phyloP scores from a whole-genome alignment of 2,797 vertebrate species.

The Macroramphosus scolopax region DNA sequence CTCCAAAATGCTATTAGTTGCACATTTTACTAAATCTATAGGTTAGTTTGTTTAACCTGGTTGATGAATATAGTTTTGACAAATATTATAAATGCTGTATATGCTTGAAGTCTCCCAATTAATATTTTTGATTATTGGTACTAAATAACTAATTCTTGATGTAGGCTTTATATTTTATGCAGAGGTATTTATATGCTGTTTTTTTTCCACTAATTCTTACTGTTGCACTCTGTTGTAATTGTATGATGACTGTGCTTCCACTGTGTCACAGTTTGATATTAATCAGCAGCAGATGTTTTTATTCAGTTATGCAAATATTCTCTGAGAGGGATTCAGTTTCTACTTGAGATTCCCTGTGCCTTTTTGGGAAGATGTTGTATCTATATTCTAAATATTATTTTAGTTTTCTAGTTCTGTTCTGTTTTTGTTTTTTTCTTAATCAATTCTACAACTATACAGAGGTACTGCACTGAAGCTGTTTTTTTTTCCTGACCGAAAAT shows the following conservation, averaged over 20 bases:
- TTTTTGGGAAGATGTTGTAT: conserved; percentile 63
- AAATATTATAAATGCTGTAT: conserved; percentile 67
- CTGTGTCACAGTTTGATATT: conserved; percentile 58
- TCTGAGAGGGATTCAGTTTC: conserved; percentile 44
- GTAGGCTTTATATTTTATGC: conserved; percentile 60
- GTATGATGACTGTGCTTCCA: conserved; percentile 60
- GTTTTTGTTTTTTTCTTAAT: conserved; percentile 36
- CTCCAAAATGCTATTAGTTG: conserved; percentile 64
- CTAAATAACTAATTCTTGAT: conserved; percentile 54
- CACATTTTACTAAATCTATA: conserved; percentile 61
- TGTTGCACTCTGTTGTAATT: conserved; percentile 65
- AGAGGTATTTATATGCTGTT: conserved; percentile 67
- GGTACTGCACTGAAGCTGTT: conserved; percentile 56
- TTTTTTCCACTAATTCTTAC: conserved; percentile 60
- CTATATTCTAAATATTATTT: conserved; percentile 41
- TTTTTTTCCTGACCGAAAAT: conserved; percentile 35
- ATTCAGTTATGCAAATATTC: conserved; percentile 75
- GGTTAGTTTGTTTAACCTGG: conserved; percentile 43
- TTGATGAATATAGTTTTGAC: conserved; percentile 60
- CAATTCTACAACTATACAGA: conserved; percentile 27
- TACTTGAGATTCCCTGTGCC: conserved; percentile 64
- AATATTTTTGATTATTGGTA: conserved; percentile 69
- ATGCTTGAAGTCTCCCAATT: conserved; percentile 64
- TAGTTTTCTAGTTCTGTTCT: conserved; percentile 43
- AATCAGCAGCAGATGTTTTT: conserved; percentile 73